Evolutionary conservation across 2,113 vertebrate genomes (phyloP).

Genomic region (Laterallus jamaicensis): DNA sequence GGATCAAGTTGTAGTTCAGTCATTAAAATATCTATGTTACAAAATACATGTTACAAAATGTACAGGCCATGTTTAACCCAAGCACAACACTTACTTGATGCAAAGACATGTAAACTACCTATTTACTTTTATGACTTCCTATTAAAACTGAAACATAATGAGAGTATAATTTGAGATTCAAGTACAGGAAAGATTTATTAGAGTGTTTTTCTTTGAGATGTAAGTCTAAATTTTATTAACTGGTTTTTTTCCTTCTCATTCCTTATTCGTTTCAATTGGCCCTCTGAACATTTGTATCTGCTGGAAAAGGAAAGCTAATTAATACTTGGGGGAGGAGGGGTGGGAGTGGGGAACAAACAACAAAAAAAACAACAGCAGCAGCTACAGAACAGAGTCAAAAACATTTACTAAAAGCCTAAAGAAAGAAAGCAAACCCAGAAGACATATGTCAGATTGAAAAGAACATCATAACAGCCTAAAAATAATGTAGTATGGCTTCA

Average conservation of each 20-base stretch:
- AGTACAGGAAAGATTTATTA: neutral
- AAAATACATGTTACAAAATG: neutral
- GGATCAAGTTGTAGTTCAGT: neutral
- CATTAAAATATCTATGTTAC: neutral
- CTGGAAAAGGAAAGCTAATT: neutral
- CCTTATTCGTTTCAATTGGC: neutral
- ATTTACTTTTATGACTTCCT: neutral
- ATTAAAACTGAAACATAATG: neutral
- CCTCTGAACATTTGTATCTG: neutral
- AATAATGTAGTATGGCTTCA: neutral
- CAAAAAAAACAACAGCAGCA: neutral
- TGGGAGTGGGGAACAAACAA: neutral
- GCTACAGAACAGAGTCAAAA: neutral
- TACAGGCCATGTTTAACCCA: neutral
- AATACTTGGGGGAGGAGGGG: neutral
- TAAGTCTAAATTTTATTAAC: neutral
- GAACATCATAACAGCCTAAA: neutral
- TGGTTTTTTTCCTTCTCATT: neutral
- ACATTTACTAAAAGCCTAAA: neutral
- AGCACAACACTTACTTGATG: neutral
- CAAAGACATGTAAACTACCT: neutral
- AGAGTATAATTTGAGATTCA: neutral
- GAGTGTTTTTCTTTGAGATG: neutral
- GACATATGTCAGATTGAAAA: neutral
- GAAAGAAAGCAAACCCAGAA: conserved; percentile 27